Conservation (phyloP, 2,888 invertebrate species). For the Drosophila mimica region DNA sequence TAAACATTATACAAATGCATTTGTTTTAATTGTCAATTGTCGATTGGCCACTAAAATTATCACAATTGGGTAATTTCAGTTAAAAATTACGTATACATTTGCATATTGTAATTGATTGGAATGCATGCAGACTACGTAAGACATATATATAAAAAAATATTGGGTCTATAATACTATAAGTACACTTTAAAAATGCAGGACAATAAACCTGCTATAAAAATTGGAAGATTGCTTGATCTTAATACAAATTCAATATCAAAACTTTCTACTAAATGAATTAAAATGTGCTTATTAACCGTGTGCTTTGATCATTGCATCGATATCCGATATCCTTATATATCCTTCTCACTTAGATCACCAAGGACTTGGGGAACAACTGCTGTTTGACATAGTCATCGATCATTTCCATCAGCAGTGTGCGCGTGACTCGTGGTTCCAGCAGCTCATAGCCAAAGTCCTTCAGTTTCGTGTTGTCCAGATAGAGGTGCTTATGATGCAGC, state of each 20-base stretch:
- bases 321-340: not conserved
- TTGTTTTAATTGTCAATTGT: slow-evolving; percentile 58
- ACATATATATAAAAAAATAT: slow-evolving; percentile 41
- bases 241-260: slow-evolving; percentile 31
- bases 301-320: slow-evolving; percentile 37
- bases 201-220: slow-evolving; percentile 50
- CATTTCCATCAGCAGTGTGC: slow-evolving; percentile 88
- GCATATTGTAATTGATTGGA: slow-evolving; percentile 54
- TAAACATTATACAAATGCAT: slow-evolving; percentile 57
- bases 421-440: slow-evolving; percentile 88
- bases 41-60: slow-evolving; percentile 72
- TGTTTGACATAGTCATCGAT: slow-evolving; percentile 92
- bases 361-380: slow-evolving; percentile 92
- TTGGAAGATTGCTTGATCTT: slow-evolving; percentile 56
- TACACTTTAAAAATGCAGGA: slow-evolving; percentile 77
- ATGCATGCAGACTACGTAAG: slow-evolving; percentile 49
- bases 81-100: slow-evolving; percentile 53
- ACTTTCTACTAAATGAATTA: slow-evolving; percentile 54
- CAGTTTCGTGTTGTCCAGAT: slow-evolving; percentile 90
- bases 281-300: slow-evolving; percentile 68
- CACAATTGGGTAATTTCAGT: slow-evolving; percentile 68
- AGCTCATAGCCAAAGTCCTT: slow-evolving; percentile 87
- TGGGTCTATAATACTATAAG: slow-evolving; percentile 82
- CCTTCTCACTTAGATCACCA: slow-evolving; percentile 86
- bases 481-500: slow-evolving; percentile 92